Evolutionary conservation across 2,113 vertebrate genomes (phyloP), one percentile per base, ranked within the genome.

Genomic region (Promerops cafer): DNA sequence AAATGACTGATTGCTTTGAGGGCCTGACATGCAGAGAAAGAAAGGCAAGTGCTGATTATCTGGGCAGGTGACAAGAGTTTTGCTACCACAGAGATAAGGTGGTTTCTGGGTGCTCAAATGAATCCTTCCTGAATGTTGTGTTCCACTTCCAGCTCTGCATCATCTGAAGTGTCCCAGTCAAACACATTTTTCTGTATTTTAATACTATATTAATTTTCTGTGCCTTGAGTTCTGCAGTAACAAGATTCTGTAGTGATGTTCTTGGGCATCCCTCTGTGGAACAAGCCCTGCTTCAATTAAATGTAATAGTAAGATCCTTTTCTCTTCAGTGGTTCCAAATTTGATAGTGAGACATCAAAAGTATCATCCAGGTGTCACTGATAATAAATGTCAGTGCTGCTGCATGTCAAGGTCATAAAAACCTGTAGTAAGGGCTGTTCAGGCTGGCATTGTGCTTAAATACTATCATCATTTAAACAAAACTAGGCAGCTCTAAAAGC

Each of bases 391-490:
- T 80, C 84, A 79, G 33, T 39, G 31, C 77, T 74, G 56, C 76
- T 95, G 78, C 81, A 42, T 71, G 72, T 87, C 89, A 95, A 88
- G 94, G 94, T 93, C 93, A 70, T 61, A 68, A 69, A 77, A 94
- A 83, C 70, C 91, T 82, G 37, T 83, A 79, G 81, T 54, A 89
- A 90, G 50, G 68, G 39, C 56, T 94, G 30, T 71, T 78, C 56
- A 93, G 75, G 27, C 8, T 79, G 56, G 70, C 60, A 86, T 88
- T 88, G 44, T 71, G 50, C 47, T 92, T 87, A 91, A 92, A 77
- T 60, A 40, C 65, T 65, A 5, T 45, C 28, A 54, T 92, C 57
- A 79, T 87, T 80, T 90, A 91, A 94, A 84, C 90, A 93, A 90
- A 79, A 66, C 56, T 44, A 79, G 53, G 63, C 64, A 79, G 69